A percentile compares a stretch with the other conserved stretches of the same genome.
Evolutionary conservation across 2,797 vertebrate genomes (phyloP).

Genomic region (Notoglanidium macrostoma): DNA sequence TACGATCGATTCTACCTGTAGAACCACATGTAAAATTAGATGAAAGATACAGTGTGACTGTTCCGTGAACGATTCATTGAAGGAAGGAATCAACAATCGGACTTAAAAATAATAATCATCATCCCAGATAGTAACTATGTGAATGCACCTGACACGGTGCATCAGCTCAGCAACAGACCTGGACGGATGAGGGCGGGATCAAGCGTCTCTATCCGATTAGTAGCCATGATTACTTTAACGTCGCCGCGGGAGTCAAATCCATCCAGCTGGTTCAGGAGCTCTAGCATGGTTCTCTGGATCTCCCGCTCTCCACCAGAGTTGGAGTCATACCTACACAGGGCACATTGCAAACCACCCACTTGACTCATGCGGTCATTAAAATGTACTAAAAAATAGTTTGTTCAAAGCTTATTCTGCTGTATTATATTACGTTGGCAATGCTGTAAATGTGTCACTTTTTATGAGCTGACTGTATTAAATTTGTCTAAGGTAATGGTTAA

Average conservation of each 20-base stretch:
- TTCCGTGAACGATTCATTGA: neutral
- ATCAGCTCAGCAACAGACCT: slow-evolving; percentile 69
- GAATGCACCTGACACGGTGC: neutral
- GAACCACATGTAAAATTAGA: neutral
- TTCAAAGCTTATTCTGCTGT: neutral
- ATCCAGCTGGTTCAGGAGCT: slow-evolving; percentile 94
- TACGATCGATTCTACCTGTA: slow-evolving; percentile 92
- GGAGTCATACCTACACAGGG: slow-evolving; percentile 86
- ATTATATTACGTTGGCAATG: neutral
- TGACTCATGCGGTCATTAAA: neutral
- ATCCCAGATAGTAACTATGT: neutral
- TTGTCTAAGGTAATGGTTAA: neutral
- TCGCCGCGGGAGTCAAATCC: slow-evolving; percentile 96
- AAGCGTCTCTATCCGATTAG: slow-evolving; percentile 95
- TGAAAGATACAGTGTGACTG: neutral
- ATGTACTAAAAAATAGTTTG: neutral
- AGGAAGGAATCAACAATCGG: neutral
- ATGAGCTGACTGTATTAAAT: neutral
- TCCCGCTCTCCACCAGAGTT: slow-evolving; percentile 96
- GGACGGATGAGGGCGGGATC: slow-evolving; percentile 96
- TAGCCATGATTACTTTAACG: slow-evolving; percentile 98
- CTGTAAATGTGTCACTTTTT: neutral
- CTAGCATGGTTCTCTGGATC: slow-evolving; percentile 97
- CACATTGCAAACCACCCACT: neutral
- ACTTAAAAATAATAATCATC: neutral